Evolutionary conservation across 2,113 vertebrate species (phyloP).

Genomic region (Guaruba guarouba): DNA sequence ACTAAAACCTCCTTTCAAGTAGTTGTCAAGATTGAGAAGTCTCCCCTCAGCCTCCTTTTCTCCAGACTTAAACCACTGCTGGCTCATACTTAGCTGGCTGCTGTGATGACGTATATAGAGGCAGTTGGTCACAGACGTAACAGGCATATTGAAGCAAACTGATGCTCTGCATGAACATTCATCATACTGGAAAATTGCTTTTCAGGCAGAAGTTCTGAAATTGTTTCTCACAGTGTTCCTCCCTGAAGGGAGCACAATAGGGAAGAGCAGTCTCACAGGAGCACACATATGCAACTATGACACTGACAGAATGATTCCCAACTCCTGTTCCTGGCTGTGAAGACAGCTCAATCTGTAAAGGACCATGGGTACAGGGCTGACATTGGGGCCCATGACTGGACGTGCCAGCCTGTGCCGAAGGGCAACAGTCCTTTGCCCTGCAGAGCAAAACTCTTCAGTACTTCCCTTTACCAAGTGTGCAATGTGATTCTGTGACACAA

Average conservation of each 20-base stretch:
- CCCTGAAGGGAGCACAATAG: neutral
- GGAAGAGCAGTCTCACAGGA: neutral
- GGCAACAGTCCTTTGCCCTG: rapidly evolving
- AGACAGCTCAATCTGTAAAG: neutral
- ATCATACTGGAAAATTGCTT: neutral
- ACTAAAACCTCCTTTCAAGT: neutral
- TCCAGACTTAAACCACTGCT: neutral
- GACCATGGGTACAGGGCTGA: neutral
- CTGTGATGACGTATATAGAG: neutral
- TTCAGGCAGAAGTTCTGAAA: neutral
- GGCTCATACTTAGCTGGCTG: neutral
- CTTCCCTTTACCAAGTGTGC: neutral
- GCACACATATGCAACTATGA: neutral
- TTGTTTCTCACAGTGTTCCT: neutral
- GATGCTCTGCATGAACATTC: neutral
- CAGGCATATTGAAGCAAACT: neutral
- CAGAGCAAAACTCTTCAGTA: neutral
- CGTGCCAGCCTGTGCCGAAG: neutral
- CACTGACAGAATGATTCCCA: neutral
- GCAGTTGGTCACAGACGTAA: neutral
- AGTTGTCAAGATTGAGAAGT: neutral
- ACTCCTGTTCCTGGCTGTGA: neutral
- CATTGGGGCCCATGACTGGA: neutral
- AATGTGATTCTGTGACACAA: neutral
- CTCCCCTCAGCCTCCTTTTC: neutral